A percentile compares a stretch with the other conserved stretches of the same genome.
phyloP scores from a whole-genome alignment of 2,113 vertebrate species.

The Lycaon pictus region DNA sequence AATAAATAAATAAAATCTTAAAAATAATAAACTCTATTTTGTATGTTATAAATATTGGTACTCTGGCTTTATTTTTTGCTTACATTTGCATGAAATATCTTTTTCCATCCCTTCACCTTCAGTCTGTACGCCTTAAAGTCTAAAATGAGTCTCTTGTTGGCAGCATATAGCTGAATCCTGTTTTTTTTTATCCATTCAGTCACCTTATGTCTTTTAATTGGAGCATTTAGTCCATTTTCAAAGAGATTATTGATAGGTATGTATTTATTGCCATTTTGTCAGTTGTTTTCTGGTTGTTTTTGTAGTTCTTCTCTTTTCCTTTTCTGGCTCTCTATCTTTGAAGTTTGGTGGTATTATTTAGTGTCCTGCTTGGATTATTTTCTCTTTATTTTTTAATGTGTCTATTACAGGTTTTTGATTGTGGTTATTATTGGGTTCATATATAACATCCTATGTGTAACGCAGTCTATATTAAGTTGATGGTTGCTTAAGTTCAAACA shows the following conservation, averaged over 20 bases:
- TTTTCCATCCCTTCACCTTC: too few species aligned
- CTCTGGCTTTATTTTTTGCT: too few species aligned
- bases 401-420: neutral
- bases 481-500: neutral
- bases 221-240: neutral
- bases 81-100: too few species aligned
- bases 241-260: neutral
- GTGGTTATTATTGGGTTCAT: neutral
- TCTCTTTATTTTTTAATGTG: neutral
- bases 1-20: too few species aligned
- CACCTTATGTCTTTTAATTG: too few species aligned
- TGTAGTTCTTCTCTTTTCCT: neutral
- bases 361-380: neutral
- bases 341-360: neutral
- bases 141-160: too few species aligned
- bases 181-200: too few species aligned
- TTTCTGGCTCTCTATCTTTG: neutral
- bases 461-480: neutral
- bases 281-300: neutral
- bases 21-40: too few species aligned
- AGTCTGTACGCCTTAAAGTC: too few species aligned
- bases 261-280: neutral
- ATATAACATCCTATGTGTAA: neutral
- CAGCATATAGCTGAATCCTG: too few species aligned
- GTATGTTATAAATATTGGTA: too few species aligned